Conservation (phyloP, 2,888 invertebrate species). For the Limnephilus lunatus region DNA sequence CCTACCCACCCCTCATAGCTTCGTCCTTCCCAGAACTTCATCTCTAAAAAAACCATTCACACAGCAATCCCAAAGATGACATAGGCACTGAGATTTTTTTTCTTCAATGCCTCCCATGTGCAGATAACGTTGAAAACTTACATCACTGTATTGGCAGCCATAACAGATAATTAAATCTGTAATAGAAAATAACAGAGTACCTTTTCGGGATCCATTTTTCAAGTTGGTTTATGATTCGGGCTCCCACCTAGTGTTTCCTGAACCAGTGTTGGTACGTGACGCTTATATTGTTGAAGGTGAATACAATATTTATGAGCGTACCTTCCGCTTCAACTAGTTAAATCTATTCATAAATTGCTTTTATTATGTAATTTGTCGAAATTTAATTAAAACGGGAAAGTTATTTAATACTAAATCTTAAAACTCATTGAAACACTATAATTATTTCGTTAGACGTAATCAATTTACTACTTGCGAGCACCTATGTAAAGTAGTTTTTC, state of each 20-base stretch:
- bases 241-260: neutral
- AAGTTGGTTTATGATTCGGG: neutral
- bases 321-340: slow-evolving; percentile 23
- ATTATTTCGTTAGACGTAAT: slow-evolving; percentile 6
- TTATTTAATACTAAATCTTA: neutral
- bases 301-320: slow-evolving; percentile 15
- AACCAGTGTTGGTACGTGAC: neutral
- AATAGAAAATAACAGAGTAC: too few relatives aligned
- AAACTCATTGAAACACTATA: slow-evolving; percentile 23
- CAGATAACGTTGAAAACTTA: too few relatives aligned
- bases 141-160: too few relatives aligned
- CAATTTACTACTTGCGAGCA: neutral
- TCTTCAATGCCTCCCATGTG: too few relatives aligned
- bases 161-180: too few relatives aligned
- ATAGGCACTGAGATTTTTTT: too few relatives aligned
- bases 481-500: neutral
- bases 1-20: too few relatives aligned
- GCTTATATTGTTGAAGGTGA: neutral
- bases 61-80: too few relatives aligned
- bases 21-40: too few relatives aligned
- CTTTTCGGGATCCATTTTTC: too few relatives aligned
- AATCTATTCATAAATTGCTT: slow-evolving; percentile 30
- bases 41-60: too few relatives aligned
- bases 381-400: slow-evolving; percentile 18
- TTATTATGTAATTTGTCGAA: slow-evolving; percentile 35